Conservation (phyloP, 2,113 vertebrate species). For the Cynoglossus semilaevis region DNA sequence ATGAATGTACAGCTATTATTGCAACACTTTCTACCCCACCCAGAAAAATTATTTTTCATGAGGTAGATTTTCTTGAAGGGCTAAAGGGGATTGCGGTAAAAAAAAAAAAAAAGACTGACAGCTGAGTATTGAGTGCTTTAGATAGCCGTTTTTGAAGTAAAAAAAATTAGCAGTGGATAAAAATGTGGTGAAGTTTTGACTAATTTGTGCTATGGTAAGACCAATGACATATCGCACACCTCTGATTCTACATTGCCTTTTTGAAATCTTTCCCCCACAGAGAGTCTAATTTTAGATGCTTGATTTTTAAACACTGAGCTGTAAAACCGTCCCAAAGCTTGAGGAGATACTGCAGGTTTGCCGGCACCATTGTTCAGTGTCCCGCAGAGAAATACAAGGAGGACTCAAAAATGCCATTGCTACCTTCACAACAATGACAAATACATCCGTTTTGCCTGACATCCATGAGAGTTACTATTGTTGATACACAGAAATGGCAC, state of each 20-base stretch:
- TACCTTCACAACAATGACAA: slow-evolving; percentile 33
- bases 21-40: slow-evolving; percentile 15
- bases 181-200: no score
- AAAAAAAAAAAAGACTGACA: no score
- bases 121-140: slow-evolving; percentile 1
- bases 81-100: slow-evolving; percentile 39
- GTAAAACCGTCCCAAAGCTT: slow-evolving; percentile 62
- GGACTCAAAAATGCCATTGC: slow-evolving; percentile 42
- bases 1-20: slow-evolving; percentile 4
- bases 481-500: slow-evolving; percentile 70
- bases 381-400: slow-evolving; percentile 54
- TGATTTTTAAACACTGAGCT: slow-evolving; percentile 33
- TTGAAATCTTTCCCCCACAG: not conserved
- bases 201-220: no score
- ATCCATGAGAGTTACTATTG: slow-evolving; percentile 62
- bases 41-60: slow-evolving; percentile 50
- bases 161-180: slow-evolving; percentile 30
- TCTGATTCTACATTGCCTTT: slow-evolving; percentile 9
- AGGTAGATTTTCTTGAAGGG: slow-evolving; percentile 57
- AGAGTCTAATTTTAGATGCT: not conserved
- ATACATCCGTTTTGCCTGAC: slow-evolving; percentile 73
- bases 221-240: no score
- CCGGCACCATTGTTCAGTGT: slow-evolving; percentile 66
- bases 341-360: slow-evolving; percentile 70
- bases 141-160: slow-evolving; percentile 7